These are phyloP conservation scores for Reticulitermes lucifugus DNA, from an alignment of 2,888 invertebrate species.

Conservation along the genomic window DNA sequence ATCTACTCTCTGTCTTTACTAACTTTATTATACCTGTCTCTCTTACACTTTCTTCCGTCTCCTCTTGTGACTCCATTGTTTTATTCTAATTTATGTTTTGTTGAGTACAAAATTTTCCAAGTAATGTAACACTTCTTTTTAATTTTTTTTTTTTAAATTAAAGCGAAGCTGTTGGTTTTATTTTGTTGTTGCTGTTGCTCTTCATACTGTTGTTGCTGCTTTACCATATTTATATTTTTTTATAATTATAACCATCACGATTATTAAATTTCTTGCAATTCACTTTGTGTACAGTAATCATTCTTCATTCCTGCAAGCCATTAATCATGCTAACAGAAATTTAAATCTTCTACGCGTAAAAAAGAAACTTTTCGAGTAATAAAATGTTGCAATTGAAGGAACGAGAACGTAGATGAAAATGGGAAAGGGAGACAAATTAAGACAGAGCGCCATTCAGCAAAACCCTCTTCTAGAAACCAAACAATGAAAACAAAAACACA, in stretches of 20 bases:
- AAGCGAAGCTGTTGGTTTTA: background rate
- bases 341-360: background rate
- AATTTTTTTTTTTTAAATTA: background rate
- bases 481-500: conserved; percentile 38
- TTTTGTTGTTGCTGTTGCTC: too few species aligned
- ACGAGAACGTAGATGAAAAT: background rate
- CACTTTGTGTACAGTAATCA: background rate
- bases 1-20: background rate
- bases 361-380: background rate
- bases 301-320: background rate
- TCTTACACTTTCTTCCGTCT: too few species aligned
- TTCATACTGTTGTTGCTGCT: too few species aligned
- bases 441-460: background rate
- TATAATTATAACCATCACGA: background rate
- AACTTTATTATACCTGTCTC: too few species aligned
- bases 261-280: background rate
- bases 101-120: too few species aligned
- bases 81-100: too few species aligned
- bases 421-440: background rate
- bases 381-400: background rate
- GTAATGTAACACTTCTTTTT: background rate
- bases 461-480: background rate
- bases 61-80: too few species aligned
- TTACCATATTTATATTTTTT: too few species aligned
- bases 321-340: background rate